These are phyloP conservation scores for Coluber constrictor DNA, from an alignment of 2,797 vertebrate species.

Conservation along the genomic window DNA sequence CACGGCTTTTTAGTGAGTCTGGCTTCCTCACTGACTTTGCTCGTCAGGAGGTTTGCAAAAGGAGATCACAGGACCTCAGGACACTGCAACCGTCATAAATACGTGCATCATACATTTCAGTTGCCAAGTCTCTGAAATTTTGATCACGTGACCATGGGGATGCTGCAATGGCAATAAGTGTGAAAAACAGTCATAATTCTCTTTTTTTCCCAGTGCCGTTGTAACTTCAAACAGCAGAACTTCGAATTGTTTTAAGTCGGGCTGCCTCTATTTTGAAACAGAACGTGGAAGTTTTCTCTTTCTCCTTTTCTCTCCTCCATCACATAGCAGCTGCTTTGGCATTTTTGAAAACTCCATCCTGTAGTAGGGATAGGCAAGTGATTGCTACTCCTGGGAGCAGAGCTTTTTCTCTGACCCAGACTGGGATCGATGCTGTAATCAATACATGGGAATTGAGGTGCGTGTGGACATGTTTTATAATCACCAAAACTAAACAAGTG, in stretches of 20 bases:
- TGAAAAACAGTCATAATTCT: neutral
- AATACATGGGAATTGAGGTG: neutral
- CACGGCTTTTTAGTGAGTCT: neutral
- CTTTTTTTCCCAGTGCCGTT: neutral
- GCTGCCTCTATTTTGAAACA: neutral
- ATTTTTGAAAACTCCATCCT: neutral
- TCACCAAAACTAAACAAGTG: neutral
- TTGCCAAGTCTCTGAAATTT: neutral
- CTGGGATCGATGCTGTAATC: neutral
- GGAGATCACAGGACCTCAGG: neutral
- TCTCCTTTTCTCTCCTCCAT: neutral
- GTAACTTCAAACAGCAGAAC: neutral
- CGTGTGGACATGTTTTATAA: neutral
- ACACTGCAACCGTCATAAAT: neutral
- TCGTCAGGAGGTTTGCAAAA: neutral
- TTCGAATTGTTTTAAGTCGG: neutral
- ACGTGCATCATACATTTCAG: no score
- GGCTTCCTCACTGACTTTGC: neutral
- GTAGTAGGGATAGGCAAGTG: neutral
- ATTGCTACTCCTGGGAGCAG: neutral
- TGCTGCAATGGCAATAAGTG: neutral
- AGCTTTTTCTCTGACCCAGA: neutral
- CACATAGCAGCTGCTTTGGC: neutral
- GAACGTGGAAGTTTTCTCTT: neutral
- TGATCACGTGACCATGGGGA: neutral